Percentiles rank a stretch among this genome's conserved stretches.
Evolutionary conservation across 2,113 vertebrate genomes (phyloP).

Genomic region (Austrofundulus limnaeus): DNA sequence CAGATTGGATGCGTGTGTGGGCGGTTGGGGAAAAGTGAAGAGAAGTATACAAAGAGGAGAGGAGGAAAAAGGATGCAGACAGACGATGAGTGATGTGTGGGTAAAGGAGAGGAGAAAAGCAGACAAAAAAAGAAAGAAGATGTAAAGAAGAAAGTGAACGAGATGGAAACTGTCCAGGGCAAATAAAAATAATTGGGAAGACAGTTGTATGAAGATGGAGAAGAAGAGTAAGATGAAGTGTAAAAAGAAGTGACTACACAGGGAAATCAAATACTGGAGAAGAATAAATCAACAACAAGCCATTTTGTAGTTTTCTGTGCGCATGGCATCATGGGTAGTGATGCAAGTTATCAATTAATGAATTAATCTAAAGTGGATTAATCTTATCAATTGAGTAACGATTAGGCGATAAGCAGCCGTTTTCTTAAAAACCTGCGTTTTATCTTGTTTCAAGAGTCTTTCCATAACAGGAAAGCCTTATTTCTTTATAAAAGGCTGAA

Average conservation of each 20-base stretch:
- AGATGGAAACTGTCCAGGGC: slow-evolving; percentile 4
- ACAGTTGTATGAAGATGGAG: neutral
- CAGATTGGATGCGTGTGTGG: slow-evolving; percentile 43
- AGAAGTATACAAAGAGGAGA: neutral
- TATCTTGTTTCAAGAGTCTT: too few species aligned
- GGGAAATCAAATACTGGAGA: neutral
- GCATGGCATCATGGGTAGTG: too few species aligned
- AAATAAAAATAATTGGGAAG: neutral
- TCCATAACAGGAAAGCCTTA: too few species aligned
- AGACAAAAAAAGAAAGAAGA: neutral
- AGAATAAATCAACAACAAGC: too few species aligned
- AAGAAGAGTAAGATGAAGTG: neutral
- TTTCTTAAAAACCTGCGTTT: too few species aligned
- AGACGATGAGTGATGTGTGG: slow-evolving; percentile 1
- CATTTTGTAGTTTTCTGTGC: too few species aligned
- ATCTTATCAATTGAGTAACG: too few species aligned
- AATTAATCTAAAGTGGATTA: too few species aligned
- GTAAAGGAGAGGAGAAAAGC: neutral
- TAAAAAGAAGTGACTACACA: neutral
- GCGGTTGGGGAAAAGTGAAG: slow-evolving; percentile 21
- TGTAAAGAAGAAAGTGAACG: slow-evolving; percentile 2
- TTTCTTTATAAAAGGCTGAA: too few species aligned
- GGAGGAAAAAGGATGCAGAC: neutral
- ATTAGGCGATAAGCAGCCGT: too few species aligned
- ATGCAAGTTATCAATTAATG: too few species aligned